Base-by-base conservation (phyloP, 2,113 vertebrate species). In the Thunnus maccoyii region DNA sequence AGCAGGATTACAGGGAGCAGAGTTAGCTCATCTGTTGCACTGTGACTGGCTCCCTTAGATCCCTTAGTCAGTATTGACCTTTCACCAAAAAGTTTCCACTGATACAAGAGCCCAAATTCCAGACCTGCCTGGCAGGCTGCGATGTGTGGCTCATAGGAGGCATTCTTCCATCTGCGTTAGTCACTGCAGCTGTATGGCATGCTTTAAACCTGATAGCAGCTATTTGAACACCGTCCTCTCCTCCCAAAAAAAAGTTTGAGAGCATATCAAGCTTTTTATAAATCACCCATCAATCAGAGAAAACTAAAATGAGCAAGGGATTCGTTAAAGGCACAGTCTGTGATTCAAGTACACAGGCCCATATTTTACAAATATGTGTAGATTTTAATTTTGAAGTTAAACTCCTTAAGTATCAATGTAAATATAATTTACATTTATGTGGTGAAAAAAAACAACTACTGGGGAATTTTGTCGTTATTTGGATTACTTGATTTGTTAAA, bases 81-180 rank as follows among this genome's bases (percentile, higher is more conserved):
- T 88, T 86, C 25, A 52, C 62, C 22, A 41, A 61, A 80, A 79
- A 50, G 52, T 85, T 91, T 90, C 84, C 89, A 85, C 76, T 80
- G 72, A 86, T 41, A 69, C 15, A 9, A 66, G 76, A 78, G 63
- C 65, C 73, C 55, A 69, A 75, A 83, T 82, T 78, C 75, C 78
- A 76, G 3, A 55, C 4, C 47, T 50, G 17, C 69, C 47, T 76
- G 88, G 83, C 88, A 72, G 71, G 44, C 27, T 13, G 47, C 17
- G n/a, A 18, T 5, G 18, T 50, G 77, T 69, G 79, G 75, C 83
- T 88, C 47, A 12, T 13, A 47, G 61, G 57, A 70, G 56, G 30
- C 68, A 63, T 76, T 60, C 32, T 81, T 83, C 77, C 13, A 61
- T 74, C 69, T 69, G 50, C 47, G 46, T 70, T 47, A 57, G 65